Evolutionary conservation across 2,888 invertebrate genomes (phyloP).

Genomic region (Drosophila basisetae): DNA sequence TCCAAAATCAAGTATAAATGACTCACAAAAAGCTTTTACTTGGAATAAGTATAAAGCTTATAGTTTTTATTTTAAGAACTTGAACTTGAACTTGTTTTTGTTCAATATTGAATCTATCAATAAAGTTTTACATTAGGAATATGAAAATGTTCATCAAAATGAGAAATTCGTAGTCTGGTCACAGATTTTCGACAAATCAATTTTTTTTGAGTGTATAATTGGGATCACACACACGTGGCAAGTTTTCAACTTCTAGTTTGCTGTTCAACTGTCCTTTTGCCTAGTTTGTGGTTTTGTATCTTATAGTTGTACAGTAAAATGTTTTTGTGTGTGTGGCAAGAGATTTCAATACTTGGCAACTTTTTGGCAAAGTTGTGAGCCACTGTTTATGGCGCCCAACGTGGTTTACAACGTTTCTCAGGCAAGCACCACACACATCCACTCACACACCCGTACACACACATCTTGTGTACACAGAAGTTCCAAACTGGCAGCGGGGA

Average conservation of each 20-base stretch:
- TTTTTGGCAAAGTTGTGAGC: slow-evolving; percentile 63
- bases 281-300: slow-evolving; percentile 47
- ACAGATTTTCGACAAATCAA: background rate
- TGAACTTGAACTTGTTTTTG: background rate
- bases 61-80: background rate
- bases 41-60: background rate
- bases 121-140: background rate
- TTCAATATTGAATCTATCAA: background rate
- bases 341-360: slow-evolving; percentile 71
- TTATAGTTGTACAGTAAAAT: slow-evolving; percentile 31
- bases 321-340: slow-evolving; percentile 33
- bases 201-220: background rate
- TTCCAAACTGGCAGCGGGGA: slow-evolving; percentile 62
- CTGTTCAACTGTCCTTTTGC: slow-evolving; percentile 41
- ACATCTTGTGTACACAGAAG: slow-evolving; percentile 44
- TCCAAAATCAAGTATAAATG: background rate
- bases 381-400: slow-evolving; percentile 71
- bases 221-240: slow-evolving; percentile 11
- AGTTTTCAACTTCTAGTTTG: slow-evolving; percentile 36
- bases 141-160: background rate
- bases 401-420: slow-evolving; percentile 55
- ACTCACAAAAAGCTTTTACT: background rate
- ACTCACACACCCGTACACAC: background rate
- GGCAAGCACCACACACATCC: slow-evolving; percentile 21
- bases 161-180: background rate